A percentile compares a stretch with the other conserved stretches of the same genome.
These are phyloP conservation scores for Tipula unca DNA, from an alignment of 2,888 invertebrate species.

Conservation along the genomic window DNA sequence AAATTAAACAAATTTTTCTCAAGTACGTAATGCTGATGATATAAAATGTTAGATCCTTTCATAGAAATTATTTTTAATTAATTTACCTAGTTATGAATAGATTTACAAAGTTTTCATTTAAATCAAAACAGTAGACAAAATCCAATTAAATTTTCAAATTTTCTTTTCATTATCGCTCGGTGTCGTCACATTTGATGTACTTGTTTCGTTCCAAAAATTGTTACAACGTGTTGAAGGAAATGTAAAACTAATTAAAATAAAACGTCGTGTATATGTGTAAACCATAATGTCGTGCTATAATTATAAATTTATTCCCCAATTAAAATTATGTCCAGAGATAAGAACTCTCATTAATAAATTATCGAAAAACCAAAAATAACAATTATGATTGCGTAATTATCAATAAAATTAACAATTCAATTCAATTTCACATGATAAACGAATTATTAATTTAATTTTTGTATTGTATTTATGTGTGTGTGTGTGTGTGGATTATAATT, in stretches of 20 bases:
- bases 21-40: not conserved
- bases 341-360: not conserved
- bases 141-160: not conserved
- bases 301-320: not conserved
- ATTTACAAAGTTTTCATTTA: not conserved
- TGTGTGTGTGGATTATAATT: not conserved
- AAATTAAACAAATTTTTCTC: not conserved
- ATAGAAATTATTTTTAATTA: not conserved
- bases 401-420: not conserved
- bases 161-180: not conserved
- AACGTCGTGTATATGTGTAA: not conserved
- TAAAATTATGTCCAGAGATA: not conserved
- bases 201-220: not conserved
- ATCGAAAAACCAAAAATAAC: not conserved
- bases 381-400: not conserved
- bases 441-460: not conserved
- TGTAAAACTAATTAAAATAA: not conserved
- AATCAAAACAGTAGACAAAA: constrained; percentile 8
- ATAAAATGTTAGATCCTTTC: not conserved
- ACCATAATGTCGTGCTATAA: not conserved
- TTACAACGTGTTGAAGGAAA: not conserved
- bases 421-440: not conserved
- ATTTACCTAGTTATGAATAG: not conserved
- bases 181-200: not conserved
- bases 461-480: not conserved